Evolutionary conservation across 2,888 invertebrate species (phyloP).

Genomic region (Lobophora halterata): DNA sequence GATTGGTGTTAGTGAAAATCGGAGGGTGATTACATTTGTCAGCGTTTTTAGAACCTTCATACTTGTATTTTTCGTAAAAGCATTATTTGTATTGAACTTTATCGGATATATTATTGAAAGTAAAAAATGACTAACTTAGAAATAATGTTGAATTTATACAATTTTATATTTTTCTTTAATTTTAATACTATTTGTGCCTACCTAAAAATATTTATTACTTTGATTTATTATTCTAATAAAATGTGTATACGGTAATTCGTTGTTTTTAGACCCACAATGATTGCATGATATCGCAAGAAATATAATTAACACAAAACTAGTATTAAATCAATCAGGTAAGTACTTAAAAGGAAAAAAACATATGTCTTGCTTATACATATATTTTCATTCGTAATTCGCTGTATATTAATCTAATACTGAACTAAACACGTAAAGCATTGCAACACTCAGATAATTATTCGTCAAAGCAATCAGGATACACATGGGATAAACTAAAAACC

Average conservation of each 20-base stretch:
- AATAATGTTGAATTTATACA: constrained; percentile 10
- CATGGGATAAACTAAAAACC: constrained; percentile 1
- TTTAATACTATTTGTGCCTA: constrained; percentile 37
- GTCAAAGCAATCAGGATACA: constrained; percentile 12
- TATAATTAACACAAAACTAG: too few relatives aligned
- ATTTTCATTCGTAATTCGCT: constrained; percentile 41
- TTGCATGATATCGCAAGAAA: too few relatives aligned
- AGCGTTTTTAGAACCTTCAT: too few relatives aligned
- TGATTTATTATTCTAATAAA: constrained; percentile 45
- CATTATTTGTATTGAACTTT: too few relatives aligned
- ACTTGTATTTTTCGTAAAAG: too few relatives aligned
- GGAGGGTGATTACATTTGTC: too few relatives aligned
- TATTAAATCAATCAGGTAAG: too few relatives aligned
- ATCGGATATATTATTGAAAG: too few relatives aligned
- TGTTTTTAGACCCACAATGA: background rate
- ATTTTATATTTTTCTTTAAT: constrained; percentile 7
- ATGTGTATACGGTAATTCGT: constrained; percentile 32
- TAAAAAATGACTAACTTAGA: too few relatives aligned
- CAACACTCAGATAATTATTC: constrained; percentile 34
- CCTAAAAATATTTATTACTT: constrained; percentile 50
- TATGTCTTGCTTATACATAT: constrained; percentile 52
- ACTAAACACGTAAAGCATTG: constrained; percentile 53
- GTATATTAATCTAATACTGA: constrained; percentile 48
- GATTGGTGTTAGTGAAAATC: constrained; percentile 19
- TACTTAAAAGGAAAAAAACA: constrained; percentile 22